Conservation (phyloP, 1,140 invertebrate genomes). For the Drosophila virilis region DNA sequence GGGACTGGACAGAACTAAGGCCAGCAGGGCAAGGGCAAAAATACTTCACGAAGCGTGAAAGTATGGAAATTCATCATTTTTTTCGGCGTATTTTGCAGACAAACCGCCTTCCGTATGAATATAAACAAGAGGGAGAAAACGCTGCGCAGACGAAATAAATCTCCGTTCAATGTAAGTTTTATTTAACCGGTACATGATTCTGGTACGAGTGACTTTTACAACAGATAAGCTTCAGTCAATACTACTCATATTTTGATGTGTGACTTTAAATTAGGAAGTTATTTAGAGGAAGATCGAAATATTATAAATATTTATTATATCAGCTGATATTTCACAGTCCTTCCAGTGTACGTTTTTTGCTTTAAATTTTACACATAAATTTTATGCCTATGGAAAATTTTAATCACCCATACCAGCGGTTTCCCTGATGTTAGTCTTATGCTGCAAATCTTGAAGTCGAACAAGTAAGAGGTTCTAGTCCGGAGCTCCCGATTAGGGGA, state of each 20-base stretch:
- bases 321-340: too few species aligned
- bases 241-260: slow-evolving; percentile 1
- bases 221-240: slow-evolving; percentile 9
- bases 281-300: too few species aligned
- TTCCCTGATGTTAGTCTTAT: too few species aligned
- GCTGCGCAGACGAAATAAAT: slow-evolving; percentile 69
- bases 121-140: slow-evolving; percentile 15
- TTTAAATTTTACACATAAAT: too few species aligned
- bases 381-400: too few species aligned
- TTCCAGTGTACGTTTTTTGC: too few species aligned
- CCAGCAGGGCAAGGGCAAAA: slow-evolving; percentile 37
- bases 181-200: slow-evolving; percentile 20
- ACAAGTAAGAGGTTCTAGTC: too few species aligned
- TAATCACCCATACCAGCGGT: too few species aligned
- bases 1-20: slow-evolving; percentile 61
- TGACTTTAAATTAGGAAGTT: neutral
- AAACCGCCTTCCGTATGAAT: slow-evolving; percentile 12
- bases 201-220: slow-evolving; percentile 1
- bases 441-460: too few species aligned
- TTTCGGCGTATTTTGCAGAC: slow-evolving; percentile 35
- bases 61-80: slow-evolving; percentile 81
- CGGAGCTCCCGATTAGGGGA: too few species aligned
- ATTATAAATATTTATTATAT: too few species aligned
- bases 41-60: slow-evolving; percentile 61
- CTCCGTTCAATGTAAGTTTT: slow-evolving; percentile 45